phyloP scores from a whole-genome alignment of 1,140 invertebrate genomes.

The Homalodisca vitripennis region DNA sequence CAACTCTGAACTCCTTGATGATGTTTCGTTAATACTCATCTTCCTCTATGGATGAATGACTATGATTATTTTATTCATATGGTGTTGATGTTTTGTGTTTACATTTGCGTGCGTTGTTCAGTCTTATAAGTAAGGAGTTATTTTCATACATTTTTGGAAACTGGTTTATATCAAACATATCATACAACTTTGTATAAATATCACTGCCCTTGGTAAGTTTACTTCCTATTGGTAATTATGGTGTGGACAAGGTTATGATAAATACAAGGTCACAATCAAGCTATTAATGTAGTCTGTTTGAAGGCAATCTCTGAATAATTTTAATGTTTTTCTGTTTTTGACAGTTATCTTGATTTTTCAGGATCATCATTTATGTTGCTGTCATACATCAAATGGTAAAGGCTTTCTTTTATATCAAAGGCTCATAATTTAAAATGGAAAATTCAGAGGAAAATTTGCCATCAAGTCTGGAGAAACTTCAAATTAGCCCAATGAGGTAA shows the following conservation, averaged over 20 bases:
- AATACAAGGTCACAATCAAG: not conserved
- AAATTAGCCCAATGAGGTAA: conserved; percentile 35
- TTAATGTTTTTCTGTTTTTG: not conserved
- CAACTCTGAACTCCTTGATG: too few relatives aligned
- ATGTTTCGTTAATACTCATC: too few relatives aligned
- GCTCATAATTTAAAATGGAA: conserved; percentile 6
- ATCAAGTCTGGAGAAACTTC: conserved; percentile 35
- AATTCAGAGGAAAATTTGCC: conserved; percentile 33
- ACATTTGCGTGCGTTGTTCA: too few relatives aligned
- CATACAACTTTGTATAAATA: too few relatives aligned
- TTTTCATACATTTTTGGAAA: too few relatives aligned
- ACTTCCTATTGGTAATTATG: not conserved
- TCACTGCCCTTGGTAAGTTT: too few relatives aligned
- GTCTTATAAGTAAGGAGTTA: too few relatives aligned
- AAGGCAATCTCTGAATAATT: not conserved
- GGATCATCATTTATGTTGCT: not conserved
- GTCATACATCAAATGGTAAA: conserved; percentile 2
- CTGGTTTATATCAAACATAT: too few relatives aligned
- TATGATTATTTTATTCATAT: too few relatives aligned
- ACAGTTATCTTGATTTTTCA: not conserved
- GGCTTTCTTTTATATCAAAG: not conserved
- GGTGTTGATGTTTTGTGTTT: too few relatives aligned
- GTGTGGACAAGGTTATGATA: not conserved
- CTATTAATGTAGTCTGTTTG: not conserved
- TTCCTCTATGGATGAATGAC: too few relatives aligned